A percentile compares a stretch with the other conserved stretches of the same genome.
Evolutionary conservation across 1,140 invertebrate genomes (phyloP).

Genomic region (Pararge aegeria): DNA sequence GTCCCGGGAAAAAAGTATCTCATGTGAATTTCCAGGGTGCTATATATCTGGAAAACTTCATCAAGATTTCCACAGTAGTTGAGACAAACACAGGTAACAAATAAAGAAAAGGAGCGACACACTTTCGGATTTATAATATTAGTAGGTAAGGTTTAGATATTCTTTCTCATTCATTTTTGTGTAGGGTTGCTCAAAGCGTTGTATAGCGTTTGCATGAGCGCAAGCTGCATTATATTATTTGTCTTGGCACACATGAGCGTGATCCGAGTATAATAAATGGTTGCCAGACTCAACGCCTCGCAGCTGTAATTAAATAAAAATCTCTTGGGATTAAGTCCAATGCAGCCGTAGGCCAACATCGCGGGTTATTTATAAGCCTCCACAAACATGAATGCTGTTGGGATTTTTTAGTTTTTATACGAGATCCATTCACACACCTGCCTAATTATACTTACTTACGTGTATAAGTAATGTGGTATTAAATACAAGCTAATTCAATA

Average conservation of each 20-base stretch:
- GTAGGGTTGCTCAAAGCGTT: background rate
- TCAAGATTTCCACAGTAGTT: too few relatives aligned
- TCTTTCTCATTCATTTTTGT: conserved; percentile 12
- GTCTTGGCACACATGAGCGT: conserved; percentile 29
- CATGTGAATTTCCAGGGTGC: too few relatives aligned
- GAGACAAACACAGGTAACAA: too few relatives aligned
- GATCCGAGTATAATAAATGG: conserved; percentile 41
- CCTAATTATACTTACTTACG: conserved; percentile 2
- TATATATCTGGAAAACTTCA: too few relatives aligned
- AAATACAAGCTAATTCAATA: background rate
- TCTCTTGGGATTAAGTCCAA: conserved; percentile 39
- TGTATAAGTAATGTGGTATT: background rate
- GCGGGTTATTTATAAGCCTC: conserved; percentile 12
- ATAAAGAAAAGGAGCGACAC: too few relatives aligned
- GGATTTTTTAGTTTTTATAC: background rate
- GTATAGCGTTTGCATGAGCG: conserved; percentile 4
- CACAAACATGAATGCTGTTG: conserved; percentile 2
- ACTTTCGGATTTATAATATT: too few relatives aligned
- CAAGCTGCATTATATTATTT: conserved; percentile 34
- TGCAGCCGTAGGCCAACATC: conserved; percentile 19
- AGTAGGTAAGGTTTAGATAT: too few relatives aligned
- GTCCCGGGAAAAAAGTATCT: too few relatives aligned
- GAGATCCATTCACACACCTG: conserved; percentile 15
- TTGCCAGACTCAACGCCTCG: conserved; percentile 30
- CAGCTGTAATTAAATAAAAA: conserved; percentile 51